Conservation (phyloP, 37 sponge, comb jelly and placozoan genomes). For the Dysidea cf. avara region DNA sequence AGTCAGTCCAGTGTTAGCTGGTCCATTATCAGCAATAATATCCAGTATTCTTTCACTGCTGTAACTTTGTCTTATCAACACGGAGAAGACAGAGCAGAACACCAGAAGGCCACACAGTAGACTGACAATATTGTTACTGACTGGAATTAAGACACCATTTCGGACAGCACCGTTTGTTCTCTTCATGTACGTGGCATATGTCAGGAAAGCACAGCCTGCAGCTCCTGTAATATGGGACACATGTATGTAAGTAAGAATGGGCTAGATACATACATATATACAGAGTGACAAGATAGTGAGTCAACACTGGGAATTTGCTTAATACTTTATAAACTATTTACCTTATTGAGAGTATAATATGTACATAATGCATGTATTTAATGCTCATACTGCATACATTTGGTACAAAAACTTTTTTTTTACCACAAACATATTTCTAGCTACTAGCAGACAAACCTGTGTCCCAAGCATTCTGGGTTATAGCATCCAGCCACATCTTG, state of each 20-base stretch:
- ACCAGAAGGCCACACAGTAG: conserved; percentile 75
- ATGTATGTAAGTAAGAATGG: no score
- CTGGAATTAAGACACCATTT: conserved; percentile 61
- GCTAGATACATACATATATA: no score
- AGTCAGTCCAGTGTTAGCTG: conserved; percentile 83
- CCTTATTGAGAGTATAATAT: no score
- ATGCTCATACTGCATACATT: no score
- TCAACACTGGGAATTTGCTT: no score
- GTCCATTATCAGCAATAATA: conserved; percentile 60
- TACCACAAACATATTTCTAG: no score
- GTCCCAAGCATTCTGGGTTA: conserved; percentile 91
- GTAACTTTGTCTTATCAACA: conserved; percentile 12
- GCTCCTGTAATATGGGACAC: no score
- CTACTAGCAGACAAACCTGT: conserved; percentile 53
- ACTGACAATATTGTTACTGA: conserved; percentile 78
- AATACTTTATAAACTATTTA: no score
- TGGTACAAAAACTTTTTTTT: no score
- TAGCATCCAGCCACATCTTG: conserved; percentile 77
- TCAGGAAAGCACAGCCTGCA: conserved; percentile 61
- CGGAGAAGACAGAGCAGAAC: conserved; percentile 72
- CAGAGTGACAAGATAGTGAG: no score
- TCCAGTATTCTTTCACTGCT: conserved; percentile 22
- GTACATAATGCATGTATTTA: no score
- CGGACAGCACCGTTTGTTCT: conserved; percentile 72
- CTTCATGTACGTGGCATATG: conserved; percentile 85